phyloP scores from a whole-genome alignment of 2,888 invertebrate species.

The Sinohyriopsis cumingii region DNA sequence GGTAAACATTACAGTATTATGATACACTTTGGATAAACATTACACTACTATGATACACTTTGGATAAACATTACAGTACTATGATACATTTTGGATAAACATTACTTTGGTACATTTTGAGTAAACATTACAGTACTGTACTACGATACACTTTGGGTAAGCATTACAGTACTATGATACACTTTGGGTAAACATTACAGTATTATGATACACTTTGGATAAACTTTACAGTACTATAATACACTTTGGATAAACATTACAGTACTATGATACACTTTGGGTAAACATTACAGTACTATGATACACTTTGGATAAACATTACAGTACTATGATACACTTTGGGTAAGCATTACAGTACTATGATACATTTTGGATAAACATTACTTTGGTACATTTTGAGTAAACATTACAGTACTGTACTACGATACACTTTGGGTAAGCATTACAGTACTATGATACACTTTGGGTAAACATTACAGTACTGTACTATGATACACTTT shows the following conservation, averaged over 20 bases:
- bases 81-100: constrained; percentile 71
- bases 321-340: constrained; percentile 90
- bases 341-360: constrained; percentile 63
- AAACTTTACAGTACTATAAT: constrained; percentile 81
- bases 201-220: too few species aligned
- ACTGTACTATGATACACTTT: constrained; percentile 90
- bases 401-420: constrained; percentile 82
- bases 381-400: constrained; percentile 81
- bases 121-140: constrained; percentile 74
- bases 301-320: constrained; percentile 81
- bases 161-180: constrained; percentile 83
- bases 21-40: constrained; percentile 83
- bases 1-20: constrained; percentile 78
- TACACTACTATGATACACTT: constrained; percentile 90
- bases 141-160: constrained; percentile 88
- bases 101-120: constrained; percentile 92
- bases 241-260: constrained; percentile 79
- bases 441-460: constrained; percentile 84
- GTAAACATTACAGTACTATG: constrained; percentile 80
- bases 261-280: constrained; percentile 90
- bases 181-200: constrained; percentile 78
- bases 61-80: constrained; percentile 66
- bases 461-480: constrained; percentile 76
- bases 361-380: too few species aligned
- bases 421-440: constrained; percentile 83